Evolutionary conservation across 2,888 invertebrate species (phyloP).

Genomic region (Calliphora vomitoria): DNA sequence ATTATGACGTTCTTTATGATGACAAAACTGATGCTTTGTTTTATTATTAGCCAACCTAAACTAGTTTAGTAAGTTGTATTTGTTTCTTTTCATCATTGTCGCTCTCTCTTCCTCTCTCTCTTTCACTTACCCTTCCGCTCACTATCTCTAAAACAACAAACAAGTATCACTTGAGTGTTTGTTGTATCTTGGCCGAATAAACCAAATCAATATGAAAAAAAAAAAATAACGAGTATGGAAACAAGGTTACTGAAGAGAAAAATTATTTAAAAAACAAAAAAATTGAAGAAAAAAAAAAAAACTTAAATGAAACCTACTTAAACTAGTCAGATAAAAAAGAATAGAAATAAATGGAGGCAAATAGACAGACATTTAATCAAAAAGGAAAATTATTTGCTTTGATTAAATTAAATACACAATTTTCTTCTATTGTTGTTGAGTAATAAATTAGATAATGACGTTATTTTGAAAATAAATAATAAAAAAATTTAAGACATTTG

Average conservation of each 20-base stretch:
- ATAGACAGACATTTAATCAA: neutral
- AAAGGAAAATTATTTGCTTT: constrained; percentile 24
- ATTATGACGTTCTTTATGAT: constrained; percentile 15
- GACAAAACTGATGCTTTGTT: neutral
- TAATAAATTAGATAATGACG: constrained; percentile 23
- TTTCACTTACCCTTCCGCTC: neutral
- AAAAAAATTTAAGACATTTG: neutral
- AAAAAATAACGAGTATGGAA: constrained; percentile 42
- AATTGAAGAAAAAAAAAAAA: constrained; percentile 1
- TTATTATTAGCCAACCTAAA: constrained; percentile 34
- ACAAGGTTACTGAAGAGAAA: constrained; percentile 60
- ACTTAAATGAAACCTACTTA: constrained; percentile 20
- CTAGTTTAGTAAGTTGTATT: constrained; percentile 27
- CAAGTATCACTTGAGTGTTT: constrained; percentile 58
- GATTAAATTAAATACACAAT: constrained; percentile 39
- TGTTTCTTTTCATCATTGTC: neutral
- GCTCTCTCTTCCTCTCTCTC: neutral
- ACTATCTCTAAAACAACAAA: constrained; percentile 10
- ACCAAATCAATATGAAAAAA: constrained; percentile 56
- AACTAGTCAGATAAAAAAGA: constrained; percentile 24
- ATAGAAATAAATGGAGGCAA: neutral
- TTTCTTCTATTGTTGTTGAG: neutral
- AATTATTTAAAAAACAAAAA: neutral
- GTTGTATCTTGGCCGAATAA: constrained; percentile 28
- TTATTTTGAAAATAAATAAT: neutral